These are phyloP conservation scores for Ceyx melanurus DNA, from an alignment of 2,113 vertebrate genomes.

Conservation along the genomic window DNA sequence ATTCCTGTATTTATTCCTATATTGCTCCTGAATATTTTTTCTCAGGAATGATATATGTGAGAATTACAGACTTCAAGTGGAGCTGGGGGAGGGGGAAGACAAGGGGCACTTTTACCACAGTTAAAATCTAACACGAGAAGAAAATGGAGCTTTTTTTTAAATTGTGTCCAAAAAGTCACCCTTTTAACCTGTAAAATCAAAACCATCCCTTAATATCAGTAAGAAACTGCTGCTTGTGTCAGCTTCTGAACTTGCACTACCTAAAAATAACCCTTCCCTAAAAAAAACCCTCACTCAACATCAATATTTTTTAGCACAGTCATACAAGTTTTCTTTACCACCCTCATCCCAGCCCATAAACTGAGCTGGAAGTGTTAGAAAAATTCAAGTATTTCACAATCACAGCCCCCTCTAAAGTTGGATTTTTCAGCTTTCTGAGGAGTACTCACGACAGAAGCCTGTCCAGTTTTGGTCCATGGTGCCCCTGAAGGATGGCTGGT, in stretches of 20 bases:
- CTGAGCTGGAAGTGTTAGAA: background rate
- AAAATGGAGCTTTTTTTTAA: background rate
- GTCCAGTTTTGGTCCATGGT: slow-evolving; percentile 73
- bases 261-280: background rate
- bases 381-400: background rate
- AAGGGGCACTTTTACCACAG: background rate
- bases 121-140: background rate
- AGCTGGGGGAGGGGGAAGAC: rapidly evolving
- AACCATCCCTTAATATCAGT: background rate
- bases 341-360: background rate
- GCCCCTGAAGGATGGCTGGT: slow-evolving; percentile 37
- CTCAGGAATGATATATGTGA: background rate
- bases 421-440: rapidly evolving
- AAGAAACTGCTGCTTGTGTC: background rate
- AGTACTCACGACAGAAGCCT: slow-evolving; percentile 76
- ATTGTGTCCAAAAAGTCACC: too few species aligned
- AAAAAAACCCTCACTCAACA: background rate
- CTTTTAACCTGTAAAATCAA: background rate
- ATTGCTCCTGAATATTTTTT: background rate
- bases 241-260: background rate
- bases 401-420: background rate
- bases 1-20: background rate
- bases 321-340: background rate
- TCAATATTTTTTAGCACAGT: background rate
- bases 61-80: background rate